Evolutionary conservation across 2,797 vertebrate species (phyloP).

Genomic region (Oreochromis grahami): DNA sequence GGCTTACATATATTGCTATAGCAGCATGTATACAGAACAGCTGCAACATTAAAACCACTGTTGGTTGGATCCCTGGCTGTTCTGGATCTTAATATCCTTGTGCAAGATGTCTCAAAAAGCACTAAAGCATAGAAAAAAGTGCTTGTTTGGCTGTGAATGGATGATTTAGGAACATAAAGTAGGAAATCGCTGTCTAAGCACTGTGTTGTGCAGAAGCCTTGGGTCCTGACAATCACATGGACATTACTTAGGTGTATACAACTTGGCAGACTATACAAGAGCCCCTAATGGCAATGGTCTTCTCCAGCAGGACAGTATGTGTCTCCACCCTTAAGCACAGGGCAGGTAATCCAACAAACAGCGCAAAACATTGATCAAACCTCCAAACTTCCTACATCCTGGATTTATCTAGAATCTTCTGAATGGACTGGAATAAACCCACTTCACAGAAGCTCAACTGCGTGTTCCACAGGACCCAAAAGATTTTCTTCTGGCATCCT

Average conservation of each 20-base stretch:
- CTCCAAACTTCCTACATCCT: neutral
- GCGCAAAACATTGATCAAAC: neutral
- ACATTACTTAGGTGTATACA: neutral
- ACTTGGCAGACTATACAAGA: neutral
- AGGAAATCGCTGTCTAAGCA: neutral
- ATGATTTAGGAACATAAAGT: neutral
- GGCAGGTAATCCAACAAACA: neutral
- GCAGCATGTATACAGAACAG: neutral
- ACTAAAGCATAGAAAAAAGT: neutral
- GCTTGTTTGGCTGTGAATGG: neutral
- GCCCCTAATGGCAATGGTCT: neutral
- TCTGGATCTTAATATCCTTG: neutral
- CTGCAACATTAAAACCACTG: neutral
- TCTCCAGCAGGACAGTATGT: neutral
- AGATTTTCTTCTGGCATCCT: neutral
- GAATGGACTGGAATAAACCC: neutral
- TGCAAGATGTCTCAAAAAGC: neutral
- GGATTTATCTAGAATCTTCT: neutral
- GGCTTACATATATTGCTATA: neutral
- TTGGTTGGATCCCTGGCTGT: neutral
- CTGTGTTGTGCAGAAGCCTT: neutral
- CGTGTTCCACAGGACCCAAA: neutral
- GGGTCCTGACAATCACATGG: neutral
- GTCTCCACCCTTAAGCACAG: neutral
- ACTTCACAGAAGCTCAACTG: neutral